A percentile compares a stretch with the other conserved stretches of the same genome.
These are phyloP conservation scores for Cydia amplana DNA, from an alignment of 1,140 invertebrate species.

Conservation along the genomic window DNA sequence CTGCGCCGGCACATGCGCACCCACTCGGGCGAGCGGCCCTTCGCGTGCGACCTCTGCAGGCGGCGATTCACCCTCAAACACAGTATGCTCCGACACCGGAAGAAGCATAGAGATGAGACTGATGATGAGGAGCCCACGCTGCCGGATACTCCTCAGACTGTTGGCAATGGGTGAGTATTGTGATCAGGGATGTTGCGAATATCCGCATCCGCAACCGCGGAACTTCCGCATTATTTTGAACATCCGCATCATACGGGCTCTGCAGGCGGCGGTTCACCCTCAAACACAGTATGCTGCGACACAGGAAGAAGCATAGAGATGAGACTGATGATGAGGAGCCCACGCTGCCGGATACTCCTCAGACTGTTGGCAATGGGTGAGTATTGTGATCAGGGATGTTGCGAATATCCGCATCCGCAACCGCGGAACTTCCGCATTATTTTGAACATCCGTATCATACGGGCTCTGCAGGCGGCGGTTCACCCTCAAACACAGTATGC, in stretches of 20 bases:
- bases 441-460: no score
- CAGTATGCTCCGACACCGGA: slow-evolving; percentile 94
- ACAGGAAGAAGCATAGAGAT: slow-evolving; percentile 89
- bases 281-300: slow-evolving; percentile 96
- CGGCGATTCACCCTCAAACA: slow-evolving; percentile 94
- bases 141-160: slow-evolving; percentile 52
- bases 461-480: slow-evolving; percentile 90
- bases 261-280: slow-evolving; percentile 91
- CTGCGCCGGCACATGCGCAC: slow-evolving; percentile 94
- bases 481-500: slow-evolving; percentile 96
- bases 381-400: no score
- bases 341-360: slow-evolving; percentile 57
- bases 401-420: no score
- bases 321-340: slow-evolving; percentile 79
- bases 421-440: no score
- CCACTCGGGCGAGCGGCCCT: slow-evolving; percentile 90
- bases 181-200: no score
- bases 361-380: slow-evolving; percentile 62
- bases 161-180: slow-evolving; percentile 62
- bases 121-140: slow-evolving; percentile 78
- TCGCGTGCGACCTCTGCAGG: slow-evolving; percentile 89
- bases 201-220: no score
- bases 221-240: no score
- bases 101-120: slow-evolving; percentile 85
- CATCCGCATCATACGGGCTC: no score